Conservation (phyloP, 2,888 invertebrate genomes). For the Hedya salicella region DNA sequence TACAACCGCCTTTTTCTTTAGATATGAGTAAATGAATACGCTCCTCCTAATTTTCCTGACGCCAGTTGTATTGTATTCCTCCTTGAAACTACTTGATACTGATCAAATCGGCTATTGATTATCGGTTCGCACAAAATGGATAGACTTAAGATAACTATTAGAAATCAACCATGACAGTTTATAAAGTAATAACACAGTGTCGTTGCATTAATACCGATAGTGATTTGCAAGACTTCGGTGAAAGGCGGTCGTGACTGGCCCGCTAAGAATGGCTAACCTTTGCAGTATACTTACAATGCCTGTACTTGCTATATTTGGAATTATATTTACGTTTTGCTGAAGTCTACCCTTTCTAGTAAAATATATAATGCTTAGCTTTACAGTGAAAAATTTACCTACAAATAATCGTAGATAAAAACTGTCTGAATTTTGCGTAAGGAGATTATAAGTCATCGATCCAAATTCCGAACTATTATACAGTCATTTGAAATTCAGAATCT, state of each 20-base stretch:
- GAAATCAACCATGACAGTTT: conserved; percentile 18
- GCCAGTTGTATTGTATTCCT: too few relatives aligned
- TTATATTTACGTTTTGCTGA: conserved; percentile 4
- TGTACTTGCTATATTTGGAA: conserved; percentile 16
- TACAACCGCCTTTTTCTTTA: too few relatives aligned
- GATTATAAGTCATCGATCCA: too few relatives aligned
- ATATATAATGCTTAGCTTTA: not conserved
- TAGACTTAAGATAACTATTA: conserved; percentile 2
- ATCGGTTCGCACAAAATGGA: not conserved
- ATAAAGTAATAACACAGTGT: conserved; percentile 29
- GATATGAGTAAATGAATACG: too few relatives aligned
- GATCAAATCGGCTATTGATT: not conserved
- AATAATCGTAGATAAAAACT: too few relatives aligned
- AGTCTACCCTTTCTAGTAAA: not conserved
- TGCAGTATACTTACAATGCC: conserved; percentile 38
- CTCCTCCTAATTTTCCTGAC: too few relatives aligned
- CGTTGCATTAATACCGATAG: conserved; percentile 53
- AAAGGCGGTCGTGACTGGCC: conserved; percentile 63
- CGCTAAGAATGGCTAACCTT: conserved; percentile 50
- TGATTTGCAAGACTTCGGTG: conserved; percentile 58
- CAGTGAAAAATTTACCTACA: too few relatives aligned
- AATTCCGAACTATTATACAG: too few relatives aligned
- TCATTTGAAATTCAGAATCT: too few relatives aligned
- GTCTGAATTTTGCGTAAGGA: too few relatives aligned
- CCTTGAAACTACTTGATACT: not conserved